Conservation (phyloP, 2,113 vertebrate species). For the Tylochromis polylepis region DNA sequence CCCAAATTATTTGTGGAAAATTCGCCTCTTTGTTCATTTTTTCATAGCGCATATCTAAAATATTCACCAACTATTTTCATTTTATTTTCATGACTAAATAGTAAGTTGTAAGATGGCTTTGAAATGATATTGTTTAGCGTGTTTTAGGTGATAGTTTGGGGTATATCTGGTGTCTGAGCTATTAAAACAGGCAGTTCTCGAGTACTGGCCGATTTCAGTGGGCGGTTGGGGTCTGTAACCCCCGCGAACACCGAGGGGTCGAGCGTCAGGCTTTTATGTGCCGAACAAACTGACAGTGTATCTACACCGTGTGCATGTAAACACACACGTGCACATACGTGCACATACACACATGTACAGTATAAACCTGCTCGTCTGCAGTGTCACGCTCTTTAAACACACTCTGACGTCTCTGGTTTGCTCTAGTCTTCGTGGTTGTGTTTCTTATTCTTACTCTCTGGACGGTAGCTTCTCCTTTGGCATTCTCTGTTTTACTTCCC, state of each 20-base stretch:
- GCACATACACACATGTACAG: neutral
- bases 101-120: neutral
- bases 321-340: neutral
- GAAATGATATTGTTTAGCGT: neutral
- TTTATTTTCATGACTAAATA: neutral
- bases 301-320: neutral
- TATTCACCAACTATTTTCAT: neutral
- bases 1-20: neutral
- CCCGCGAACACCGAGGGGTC: rapidly evolving
- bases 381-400: neutral
- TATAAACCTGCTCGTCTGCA: neutral
- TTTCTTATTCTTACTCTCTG: neutral
- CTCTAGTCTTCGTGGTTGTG: rapidly evolving
- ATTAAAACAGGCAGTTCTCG: too few relatives aligned
- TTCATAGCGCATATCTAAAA: neutral
- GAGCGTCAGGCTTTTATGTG: neutral
- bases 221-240: too few relatives aligned
- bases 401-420: neutral
- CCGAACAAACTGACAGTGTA: neutral
- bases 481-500: neutral
- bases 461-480: neutral
- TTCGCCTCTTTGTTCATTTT: neutral
- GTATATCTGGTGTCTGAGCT: too few relatives aligned
- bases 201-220: too few relatives aligned
- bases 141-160: neutral